Evolutionary conservation across 1,140 invertebrate genomes (phyloP), one percentile per base, ranked within the genome.

Genomic region (Copidosoma floridanum): DNA sequence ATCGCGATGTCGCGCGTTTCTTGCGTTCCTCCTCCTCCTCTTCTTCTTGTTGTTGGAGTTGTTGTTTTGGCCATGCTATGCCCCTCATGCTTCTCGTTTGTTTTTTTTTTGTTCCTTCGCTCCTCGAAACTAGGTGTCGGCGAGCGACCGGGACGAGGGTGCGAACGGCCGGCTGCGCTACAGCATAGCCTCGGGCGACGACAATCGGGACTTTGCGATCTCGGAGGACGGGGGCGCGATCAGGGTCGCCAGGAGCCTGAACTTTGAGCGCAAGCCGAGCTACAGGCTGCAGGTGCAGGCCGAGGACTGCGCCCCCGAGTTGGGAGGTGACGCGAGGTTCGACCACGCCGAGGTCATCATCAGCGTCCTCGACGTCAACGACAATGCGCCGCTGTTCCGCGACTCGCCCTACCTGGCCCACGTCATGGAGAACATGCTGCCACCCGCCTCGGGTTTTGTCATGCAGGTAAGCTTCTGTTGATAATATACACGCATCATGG

Each of bases 341-440:
- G 61, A 63, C 29, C 1, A n/a, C 18, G 89, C 92, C 12, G 85
- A 88, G 74, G 79, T 89, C 55, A 83, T 84, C 38, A 86, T 89
- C 64, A 84, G 80, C 32, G 86, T 99, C 4, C 85, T 89, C 23
- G 95, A 98, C 79, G 90, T 98, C 65, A 98, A 98, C 78, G 96
- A 99, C 80, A 95, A 95, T 71, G 86, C 92, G 7, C 95, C 95
- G 1, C 88, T 91, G 1, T 98, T 98, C 73, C 77, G 93, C 35
- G 89, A 93, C 77, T 95, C 93, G 0, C 93, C 93, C 0, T 97
- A 97, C 74, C 75, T 93, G 57, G 92, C 93, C 0, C 89, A 93
- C 70, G 91, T 97, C n/a, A 90, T 93, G 85, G 95, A 98, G 80
- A 94, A 95, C 71, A 85, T 90, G 58, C 84, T 93, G 27, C 89